Evolutionary conservation across 1,140 invertebrate species (phyloP), one percentile per base, ranked within the genome.

Genomic region (Lamellibrachia luymesi): DNA sequence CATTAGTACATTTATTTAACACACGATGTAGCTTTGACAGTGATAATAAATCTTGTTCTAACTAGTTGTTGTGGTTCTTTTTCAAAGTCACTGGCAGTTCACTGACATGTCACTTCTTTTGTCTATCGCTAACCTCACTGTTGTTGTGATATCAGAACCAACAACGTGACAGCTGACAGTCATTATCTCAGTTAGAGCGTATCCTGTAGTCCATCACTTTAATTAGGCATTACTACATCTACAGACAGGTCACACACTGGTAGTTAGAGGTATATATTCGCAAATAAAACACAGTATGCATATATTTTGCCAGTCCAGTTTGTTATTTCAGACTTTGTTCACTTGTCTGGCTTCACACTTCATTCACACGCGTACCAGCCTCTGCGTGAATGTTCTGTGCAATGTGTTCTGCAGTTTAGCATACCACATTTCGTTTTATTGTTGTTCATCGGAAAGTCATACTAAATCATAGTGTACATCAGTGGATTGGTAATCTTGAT

Each of bases 401-500:
- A 80, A 80, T 1, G 7, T 80, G 64, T 80, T 80, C 64, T 80
- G 64, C 64, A 80, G 64, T 2, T 80, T 10, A 80, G 64, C 64
- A 80, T 80, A 22, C 13, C 7, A 80, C 17, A 80, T 80, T 80
- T 17, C 64, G 13, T 17, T 80, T 80, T 22, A 80, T 80, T 80
- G 17, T 56, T 56, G 52, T 80, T 80, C 25, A 22, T 80, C 13
- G 2, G 64, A 2, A 80, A 80, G 64, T 80, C 64, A 80, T 22
- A 22, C 64, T 80, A 80, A 80, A 80, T 22, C 8, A 80, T 80
- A 22, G 5, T 80, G 13, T 80, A 80, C 2, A 91, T 91, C 51
- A 91, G 17, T 91, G 49, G 49, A 91, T 91, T 50, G 91, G 91
- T 17, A 51, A 51, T 22, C 91, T 50, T 91, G 91, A 50, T n/a